Conservation (phyloP, 2,113 vertebrate species). For the Ursus arctos region DNA sequence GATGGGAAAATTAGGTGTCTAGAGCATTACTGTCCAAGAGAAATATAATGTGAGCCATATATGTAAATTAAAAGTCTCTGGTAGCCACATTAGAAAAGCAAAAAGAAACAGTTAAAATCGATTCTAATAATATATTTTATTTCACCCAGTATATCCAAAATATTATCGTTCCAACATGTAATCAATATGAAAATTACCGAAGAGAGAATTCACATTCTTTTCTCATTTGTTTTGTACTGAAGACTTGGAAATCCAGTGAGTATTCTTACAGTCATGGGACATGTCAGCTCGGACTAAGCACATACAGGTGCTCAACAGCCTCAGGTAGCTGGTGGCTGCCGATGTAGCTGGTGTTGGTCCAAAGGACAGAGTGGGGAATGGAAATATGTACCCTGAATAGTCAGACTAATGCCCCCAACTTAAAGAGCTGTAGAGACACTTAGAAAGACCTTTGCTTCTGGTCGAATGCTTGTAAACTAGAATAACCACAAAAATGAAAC, state of each 20-base stretch:
- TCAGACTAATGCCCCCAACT: neutral
- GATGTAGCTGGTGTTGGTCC: neutral
- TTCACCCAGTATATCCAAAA: conserved; percentile 52
- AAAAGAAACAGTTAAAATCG: neutral
- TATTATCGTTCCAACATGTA: neutral
- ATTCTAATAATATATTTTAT: conserved; percentile 59
- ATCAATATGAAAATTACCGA: conserved; percentile 16
- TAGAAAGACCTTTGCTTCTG: neutral
- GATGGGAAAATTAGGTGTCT: neutral
- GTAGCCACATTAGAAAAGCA: conserved; percentile 1
- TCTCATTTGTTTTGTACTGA: neutral
- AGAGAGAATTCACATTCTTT: neutral
- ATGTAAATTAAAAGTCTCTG: neutral
- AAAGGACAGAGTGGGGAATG: neutral
- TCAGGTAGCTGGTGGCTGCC: neutral
- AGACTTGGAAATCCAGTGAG: neutral
- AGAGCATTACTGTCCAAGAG: neutral
- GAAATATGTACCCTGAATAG: no score
- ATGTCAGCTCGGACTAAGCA: neutral
- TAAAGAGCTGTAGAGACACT: neutral
- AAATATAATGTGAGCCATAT: neutral
- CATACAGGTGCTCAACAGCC: neutral
- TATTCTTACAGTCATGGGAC: neutral
- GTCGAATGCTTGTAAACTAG: neutral
- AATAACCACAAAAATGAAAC: neutral